phyloP scores from a whole-genome alignment of 2,888 invertebrate species.

The Ormyrus labotus region DNA sequence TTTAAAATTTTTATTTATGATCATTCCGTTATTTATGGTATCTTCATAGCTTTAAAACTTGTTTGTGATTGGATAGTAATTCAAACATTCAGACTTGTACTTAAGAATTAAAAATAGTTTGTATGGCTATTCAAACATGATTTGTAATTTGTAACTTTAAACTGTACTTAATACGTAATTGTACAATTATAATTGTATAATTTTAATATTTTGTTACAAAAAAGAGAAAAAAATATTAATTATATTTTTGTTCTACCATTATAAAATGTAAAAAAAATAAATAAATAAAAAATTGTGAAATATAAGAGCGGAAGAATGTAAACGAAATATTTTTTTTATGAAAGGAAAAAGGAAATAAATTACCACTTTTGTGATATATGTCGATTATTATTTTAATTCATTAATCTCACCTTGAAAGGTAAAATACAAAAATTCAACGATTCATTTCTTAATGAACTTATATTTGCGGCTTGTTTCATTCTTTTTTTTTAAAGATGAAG shows the following conservation, averaged over 20 bases:
- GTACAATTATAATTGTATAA: too few relatives aligned
- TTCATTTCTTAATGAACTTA: conserved; percentile 14
- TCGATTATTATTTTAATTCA: conserved; percentile 49
- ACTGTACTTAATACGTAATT: conserved; percentile 31
- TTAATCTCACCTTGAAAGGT: conserved; percentile 47
- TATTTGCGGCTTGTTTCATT: conserved; percentile 20
- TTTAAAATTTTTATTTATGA: conserved; percentile 14
- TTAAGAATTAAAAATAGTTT: too few relatives aligned
- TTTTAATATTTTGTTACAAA: too few relatives aligned
- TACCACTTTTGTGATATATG: conserved; percentile 49
- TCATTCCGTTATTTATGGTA: conserved; percentile 31
- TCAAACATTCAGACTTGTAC: not conserved
- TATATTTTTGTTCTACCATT: too few relatives aligned
- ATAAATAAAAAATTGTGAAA: conserved; percentile 12
- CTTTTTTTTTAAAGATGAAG: conserved; percentile 20
- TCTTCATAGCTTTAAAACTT: conserved; percentile 15
- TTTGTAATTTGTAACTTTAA: not conserved
- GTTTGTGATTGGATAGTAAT: conserved; percentile 26
- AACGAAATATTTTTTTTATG: conserved; percentile 50
- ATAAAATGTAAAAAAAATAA: conserved; percentile 31
- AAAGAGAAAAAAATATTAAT: too few relatives aligned
- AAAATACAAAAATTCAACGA: conserved; percentile 55
- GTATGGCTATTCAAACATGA: too few relatives aligned
- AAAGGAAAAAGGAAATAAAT: conserved; percentile 47
- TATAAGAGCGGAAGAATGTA: conserved; percentile 32